Conservation (phyloP, 2,888 invertebrate species). For the Lepidochitona cinerea region DNA sequence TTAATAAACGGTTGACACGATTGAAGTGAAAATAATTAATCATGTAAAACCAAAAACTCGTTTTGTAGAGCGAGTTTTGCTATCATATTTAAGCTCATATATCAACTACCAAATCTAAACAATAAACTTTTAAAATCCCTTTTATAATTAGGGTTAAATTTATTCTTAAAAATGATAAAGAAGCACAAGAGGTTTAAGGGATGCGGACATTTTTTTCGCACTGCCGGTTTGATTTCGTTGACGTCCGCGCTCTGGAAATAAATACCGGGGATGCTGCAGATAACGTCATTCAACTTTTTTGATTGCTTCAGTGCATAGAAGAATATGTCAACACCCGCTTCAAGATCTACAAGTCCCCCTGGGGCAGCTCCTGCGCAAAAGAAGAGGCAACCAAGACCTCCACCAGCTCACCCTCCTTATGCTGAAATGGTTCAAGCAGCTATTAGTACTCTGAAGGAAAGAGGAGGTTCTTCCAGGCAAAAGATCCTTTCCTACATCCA, state of each 20-base stretch:
- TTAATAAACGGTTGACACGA: too few species aligned
- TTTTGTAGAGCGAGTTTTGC: too few species aligned
- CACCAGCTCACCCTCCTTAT: conserved; percentile 49
- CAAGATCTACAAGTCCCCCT: background rate
- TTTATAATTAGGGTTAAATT: too few species aligned
- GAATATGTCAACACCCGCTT: too few species aligned
- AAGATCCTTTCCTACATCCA: conserved; percentile 68
- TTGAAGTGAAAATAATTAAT: too few species aligned
- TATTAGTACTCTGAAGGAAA: conserved; percentile 61
- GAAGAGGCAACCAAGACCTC: conserved; percentile 30
- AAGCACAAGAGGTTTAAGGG: too few species aligned
- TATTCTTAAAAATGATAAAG: too few species aligned
- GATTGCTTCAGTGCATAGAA: background rate
- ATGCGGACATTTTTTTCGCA: too few species aligned
- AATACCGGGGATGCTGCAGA: background rate
- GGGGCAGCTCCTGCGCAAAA: conserved; percentile 28
- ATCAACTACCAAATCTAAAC: too few species aligned
- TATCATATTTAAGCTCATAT: too few species aligned
- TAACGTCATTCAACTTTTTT: background rate
- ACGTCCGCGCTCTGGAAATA: background rate
- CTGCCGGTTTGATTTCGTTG: background rate
- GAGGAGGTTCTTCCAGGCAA: conserved; percentile 65
- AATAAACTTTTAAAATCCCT: too few species aligned
- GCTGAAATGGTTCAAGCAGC: conserved; percentile 67
- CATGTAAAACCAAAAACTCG: too few species aligned